phyloP scores from a whole-genome alignment of 2,113 vertebrate genomes.

The Indicator maculatus region DNA sequence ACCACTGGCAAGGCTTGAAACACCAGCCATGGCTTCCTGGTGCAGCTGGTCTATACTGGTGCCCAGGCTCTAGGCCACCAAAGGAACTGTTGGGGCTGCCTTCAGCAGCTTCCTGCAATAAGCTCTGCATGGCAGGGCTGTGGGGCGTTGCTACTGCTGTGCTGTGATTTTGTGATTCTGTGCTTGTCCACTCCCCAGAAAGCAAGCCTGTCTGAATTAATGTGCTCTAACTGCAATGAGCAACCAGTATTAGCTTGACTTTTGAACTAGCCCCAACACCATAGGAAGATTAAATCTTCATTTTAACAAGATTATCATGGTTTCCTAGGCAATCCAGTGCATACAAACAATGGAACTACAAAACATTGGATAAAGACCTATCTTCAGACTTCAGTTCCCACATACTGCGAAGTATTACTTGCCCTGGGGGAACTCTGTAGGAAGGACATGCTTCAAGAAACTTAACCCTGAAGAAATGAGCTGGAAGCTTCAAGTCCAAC shows the following conservation, averaged over 20 bases:
- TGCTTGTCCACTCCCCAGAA: background rate
- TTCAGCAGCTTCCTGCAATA: background rate
- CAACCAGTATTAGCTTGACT: background rate
- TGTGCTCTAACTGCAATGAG: background rate
- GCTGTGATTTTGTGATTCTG: too few species aligned
- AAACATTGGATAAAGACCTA: background rate
- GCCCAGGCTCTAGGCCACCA: background rate
- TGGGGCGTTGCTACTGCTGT: background rate
- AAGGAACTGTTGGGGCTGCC: background rate
- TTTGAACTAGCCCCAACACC: conserved; percentile 8
- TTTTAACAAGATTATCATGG: conserved; percentile 56
- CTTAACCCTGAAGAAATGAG: conserved; percentile 28
- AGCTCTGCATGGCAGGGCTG: background rate
- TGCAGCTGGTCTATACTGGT: background rate
- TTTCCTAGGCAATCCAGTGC: conserved; percentile 57
- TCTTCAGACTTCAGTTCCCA: conserved; percentile 11
- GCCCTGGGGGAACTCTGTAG: background rate
- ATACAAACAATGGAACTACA: conserved; percentile 56
- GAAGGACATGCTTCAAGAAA: background rate
- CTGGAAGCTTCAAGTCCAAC: conserved; percentile 4
- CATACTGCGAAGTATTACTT: conserved; percentile 9
- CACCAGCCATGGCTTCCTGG: background rate
- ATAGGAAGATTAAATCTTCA: conserved; percentile 38
- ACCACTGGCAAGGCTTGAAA: background rate
- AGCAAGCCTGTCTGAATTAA: background rate